A percentile compares a stretch with the other conserved stretches of the same genome.
These are phyloP conservation scores for Silurus lanzhouensis DNA, from an alignment of 2,797 vertebrate species.

Conservation along the genomic window DNA sequence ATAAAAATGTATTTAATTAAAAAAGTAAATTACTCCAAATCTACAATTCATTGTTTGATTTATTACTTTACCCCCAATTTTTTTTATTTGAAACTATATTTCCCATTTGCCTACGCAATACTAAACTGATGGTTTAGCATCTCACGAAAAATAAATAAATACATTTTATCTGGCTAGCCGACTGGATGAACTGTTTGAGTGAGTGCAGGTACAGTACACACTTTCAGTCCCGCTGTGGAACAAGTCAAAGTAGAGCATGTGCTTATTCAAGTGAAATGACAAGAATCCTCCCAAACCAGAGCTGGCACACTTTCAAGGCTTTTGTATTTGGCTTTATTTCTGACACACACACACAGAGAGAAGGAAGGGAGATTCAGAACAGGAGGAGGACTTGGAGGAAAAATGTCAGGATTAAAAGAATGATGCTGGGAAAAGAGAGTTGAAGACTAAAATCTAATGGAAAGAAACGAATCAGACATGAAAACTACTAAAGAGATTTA, in stretches of 20 bases:
- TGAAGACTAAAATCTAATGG: not conserved
- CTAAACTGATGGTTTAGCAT: not conserved
- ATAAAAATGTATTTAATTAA: too few species aligned
- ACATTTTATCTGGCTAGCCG: not conserved
- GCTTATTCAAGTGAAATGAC: not conserved
- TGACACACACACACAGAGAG: not conserved
- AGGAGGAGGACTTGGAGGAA: not conserved
- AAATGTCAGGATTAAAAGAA: not conserved
- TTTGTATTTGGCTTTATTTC: conserved; percentile 19
- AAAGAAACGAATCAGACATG: not conserved
- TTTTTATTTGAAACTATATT: not conserved
- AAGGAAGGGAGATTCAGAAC: not conserved
- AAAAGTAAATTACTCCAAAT: not conserved
- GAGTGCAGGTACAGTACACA: not conserved
- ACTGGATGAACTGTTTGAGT: not conserved
- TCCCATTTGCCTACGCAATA: not conserved
- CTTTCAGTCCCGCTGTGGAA: conserved; percentile 7
- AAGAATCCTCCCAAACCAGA: conserved; percentile 5
- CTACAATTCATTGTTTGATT: not conserved
- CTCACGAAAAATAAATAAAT: not conserved
- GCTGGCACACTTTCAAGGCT: not conserved
- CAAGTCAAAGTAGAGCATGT: not conserved
- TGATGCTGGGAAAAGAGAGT: not conserved
- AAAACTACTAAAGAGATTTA: too few species aligned
- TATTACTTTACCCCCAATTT: not conserved